Conservation (phyloP, 2,888 invertebrate species). For the Cephalotes varians region DNA sequence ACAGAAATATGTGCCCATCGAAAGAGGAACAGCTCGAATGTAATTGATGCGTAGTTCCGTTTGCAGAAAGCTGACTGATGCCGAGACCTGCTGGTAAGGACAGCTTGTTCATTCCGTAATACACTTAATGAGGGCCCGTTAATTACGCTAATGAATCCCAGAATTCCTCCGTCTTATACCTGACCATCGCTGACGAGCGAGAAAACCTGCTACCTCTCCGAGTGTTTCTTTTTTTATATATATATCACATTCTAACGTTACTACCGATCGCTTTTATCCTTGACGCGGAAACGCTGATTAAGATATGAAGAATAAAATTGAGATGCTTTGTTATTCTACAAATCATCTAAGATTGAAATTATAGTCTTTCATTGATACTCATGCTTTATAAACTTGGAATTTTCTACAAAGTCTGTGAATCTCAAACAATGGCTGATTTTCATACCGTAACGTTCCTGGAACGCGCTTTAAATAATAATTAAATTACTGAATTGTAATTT, state of each 20-base stretch:
- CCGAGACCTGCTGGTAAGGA: conserved; percentile 55
- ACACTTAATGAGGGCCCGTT: conserved; percentile 80
- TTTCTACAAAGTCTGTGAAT: conserved; percentile 22
- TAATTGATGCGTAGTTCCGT: conserved; percentile 78
- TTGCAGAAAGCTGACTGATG: conserved; percentile 70
- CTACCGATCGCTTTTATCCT: conserved; percentile 7
- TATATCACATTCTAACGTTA: conserved; percentile 33
- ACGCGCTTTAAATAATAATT: conserved; percentile 15
- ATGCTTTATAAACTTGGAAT: not conserved
- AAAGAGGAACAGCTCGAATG: conserved; percentile 69
- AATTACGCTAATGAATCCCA: conserved; percentile 82
- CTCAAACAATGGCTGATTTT: conserved; percentile 21
- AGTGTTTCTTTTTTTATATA: conserved; percentile 31
- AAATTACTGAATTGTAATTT: conserved; percentile 17
- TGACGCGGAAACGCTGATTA: conserved; percentile 27
- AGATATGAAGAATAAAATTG: conserved; percentile 27
- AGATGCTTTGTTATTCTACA: conserved; percentile 29
- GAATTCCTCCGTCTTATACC: conserved; percentile 77
- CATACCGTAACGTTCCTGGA: not conserved
- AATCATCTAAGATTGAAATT: conserved; percentile 26
- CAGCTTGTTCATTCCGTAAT: conserved; percentile 72
- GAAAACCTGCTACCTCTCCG: conserved; percentile 56
- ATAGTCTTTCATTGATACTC: conserved; percentile 24
- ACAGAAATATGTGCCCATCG: conserved; percentile 28
- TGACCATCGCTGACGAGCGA: conserved; percentile 55